These are phyloP conservation scores for Tragelaphus buxtoni DNA, from an alignment of 2,113 vertebrate species.

Conservation along the genomic window DNA sequence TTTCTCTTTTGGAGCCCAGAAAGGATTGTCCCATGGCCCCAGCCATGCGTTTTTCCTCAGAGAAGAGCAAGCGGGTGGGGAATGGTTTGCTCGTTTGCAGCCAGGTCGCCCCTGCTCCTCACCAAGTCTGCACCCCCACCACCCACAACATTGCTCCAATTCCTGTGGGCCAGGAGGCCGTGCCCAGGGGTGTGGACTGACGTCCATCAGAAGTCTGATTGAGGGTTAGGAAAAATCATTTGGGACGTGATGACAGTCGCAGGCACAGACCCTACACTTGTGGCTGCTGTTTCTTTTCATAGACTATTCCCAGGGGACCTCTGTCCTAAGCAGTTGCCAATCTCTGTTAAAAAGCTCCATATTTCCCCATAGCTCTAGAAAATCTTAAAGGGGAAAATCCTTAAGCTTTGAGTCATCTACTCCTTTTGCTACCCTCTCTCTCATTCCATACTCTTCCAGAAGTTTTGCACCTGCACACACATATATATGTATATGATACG, in stretches of 20 bases:
- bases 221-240: constrained; percentile 30
- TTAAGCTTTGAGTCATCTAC: neutral
- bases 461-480: neutral
- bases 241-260: constrained; percentile 19
- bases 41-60: constrained; percentile 65
- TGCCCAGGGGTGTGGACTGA: neutral
- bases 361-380: neutral
- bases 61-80: neutral
- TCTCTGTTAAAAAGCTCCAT: neutral
- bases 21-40: constrained; percentile 59
- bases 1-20: constrained; percentile 75
- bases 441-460: neutral
- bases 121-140: neutral
- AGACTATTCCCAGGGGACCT: neutral
- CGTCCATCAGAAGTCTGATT: neutral
- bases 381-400: neutral
- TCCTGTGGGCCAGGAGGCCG: neutral
- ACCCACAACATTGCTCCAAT: neutral
- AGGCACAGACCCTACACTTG: neutral
- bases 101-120: neutral
- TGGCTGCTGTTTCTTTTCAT: constrained; percentile 41
- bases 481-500: neutral
- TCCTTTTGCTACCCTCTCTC: neutral
- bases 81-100: constrained; percentile 14
- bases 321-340: neutral